phyloP scores from a whole-genome alignment of 2,113 vertebrate species.

The Eudorcas thomsonii region DNA sequence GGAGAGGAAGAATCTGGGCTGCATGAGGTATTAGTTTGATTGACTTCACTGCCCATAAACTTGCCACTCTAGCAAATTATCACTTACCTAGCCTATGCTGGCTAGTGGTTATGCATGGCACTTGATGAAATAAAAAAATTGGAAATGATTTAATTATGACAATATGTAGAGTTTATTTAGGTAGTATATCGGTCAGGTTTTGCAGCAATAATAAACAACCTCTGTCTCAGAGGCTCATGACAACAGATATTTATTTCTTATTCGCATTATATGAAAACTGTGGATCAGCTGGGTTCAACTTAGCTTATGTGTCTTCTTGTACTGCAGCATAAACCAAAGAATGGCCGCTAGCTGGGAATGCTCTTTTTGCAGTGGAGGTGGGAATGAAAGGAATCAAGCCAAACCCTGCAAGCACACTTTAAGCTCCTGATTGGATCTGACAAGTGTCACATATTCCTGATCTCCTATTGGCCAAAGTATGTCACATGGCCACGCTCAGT shows the following conservation, averaged over 20 bases:
- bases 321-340: not conserved
- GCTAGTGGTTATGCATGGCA: not conserved
- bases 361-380: not conserved
- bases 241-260: not conserved
- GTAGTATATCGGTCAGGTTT: not conserved
- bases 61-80: constrained; percentile 5
- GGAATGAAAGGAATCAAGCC: not conserved
- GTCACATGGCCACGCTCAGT: not conserved
- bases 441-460: not conserved
- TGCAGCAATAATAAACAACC: not conserved
- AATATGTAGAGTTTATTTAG: not conserved
- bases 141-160: not conserved
- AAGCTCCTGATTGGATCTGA: not conserved
- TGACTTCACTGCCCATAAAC: not conserved
- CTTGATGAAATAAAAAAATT: not conserved
- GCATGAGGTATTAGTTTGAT: not conserved
- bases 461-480: not conserved
- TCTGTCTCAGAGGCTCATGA: not conserved
- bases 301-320: not conserved
- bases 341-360: not conserved
- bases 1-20: not conserved
- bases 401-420: not conserved
- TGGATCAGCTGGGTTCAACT: not conserved
- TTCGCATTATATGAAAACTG: not conserved
- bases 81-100: not conserved